Percentiles rank a stretch among this genome's conserved stretches.
These are phyloP conservation scores for Ophioninae sp. DNA, from an alignment of 2,888 invertebrate genomes.

Conservation along the genomic window DNA sequence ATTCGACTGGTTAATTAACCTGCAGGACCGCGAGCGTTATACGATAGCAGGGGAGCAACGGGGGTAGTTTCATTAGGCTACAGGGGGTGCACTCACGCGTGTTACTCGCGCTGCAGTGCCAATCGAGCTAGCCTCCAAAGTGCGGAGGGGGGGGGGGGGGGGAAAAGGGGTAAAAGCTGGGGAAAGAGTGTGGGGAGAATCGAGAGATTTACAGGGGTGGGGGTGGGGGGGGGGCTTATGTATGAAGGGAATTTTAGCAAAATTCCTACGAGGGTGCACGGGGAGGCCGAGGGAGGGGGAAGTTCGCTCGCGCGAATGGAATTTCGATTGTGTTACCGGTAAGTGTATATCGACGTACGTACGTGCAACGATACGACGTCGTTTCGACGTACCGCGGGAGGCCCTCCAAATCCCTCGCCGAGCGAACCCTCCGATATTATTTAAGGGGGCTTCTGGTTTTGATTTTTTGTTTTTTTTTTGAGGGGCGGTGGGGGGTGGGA, in stretches of 20 bases:
- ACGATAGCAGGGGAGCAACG: constrained; percentile 43
- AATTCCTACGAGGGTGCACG: constrained; percentile 69
- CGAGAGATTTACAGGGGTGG: constrained; percentile 9
- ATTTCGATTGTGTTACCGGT: constrained; percentile 66
- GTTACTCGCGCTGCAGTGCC: constrained; percentile 33
- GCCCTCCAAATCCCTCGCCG: too few relatives aligned
- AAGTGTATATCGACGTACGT: constrained; percentile 21
- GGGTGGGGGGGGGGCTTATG: constrained; percentile 61
- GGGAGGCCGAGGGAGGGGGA: too few relatives aligned
- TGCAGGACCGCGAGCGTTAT: constrained; percentile 53
- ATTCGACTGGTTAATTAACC: constrained; percentile 75
- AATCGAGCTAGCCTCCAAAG: neutral
- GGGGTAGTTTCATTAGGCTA: constrained; percentile 71
- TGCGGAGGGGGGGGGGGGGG: neutral
- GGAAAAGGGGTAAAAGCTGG: neutral
- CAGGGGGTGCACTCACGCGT: constrained; percentile 58
- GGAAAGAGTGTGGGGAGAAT: neutral
- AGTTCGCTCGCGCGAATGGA: constrained; percentile 65
- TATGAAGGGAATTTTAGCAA: constrained; percentile 74
- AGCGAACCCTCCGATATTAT: too few relatives aligned
- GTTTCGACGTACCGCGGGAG: too few relatives aligned
- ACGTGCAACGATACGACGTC: constrained; percentile 1
- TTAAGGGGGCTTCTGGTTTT: too few relatives aligned
- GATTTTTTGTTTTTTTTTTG: too few relatives aligned
- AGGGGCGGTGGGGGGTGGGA: too few relatives aligned